phyloP scores from a whole-genome alignment of 2,888 invertebrate species.

The Odontothrips loti region DNA sequence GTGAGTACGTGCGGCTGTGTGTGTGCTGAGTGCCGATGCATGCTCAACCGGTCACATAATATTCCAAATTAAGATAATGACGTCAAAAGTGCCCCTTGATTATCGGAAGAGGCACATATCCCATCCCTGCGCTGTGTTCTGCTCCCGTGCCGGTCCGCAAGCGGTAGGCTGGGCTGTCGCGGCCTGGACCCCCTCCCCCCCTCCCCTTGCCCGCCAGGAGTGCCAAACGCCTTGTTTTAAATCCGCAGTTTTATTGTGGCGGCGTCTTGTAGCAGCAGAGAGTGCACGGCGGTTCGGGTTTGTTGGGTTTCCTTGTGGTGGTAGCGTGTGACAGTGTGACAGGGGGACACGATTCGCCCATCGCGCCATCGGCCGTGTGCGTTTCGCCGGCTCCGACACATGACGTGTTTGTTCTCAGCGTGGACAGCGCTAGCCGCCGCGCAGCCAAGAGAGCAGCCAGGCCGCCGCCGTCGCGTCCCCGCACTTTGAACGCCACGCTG shows the following conservation, averaged over 20 bases:
- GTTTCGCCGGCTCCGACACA: too few relatives aligned
- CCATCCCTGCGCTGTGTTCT: neutral
- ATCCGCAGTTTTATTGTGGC: too few relatives aligned
- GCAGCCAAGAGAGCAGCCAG: too few relatives aligned
- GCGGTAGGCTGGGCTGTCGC: too few relatives aligned
- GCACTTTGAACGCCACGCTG: neutral
- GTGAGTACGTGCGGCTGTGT: neutral
- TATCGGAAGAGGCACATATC: neutral
- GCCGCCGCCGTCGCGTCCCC: neutral
- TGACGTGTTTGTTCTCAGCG: too few relatives aligned
- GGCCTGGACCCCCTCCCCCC: neutral
- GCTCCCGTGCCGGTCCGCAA: neutral
- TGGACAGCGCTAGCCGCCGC: too few relatives aligned
- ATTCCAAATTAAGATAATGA: conserved; percentile 27
- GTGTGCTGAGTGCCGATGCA: neutral
- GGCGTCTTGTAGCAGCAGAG: too few relatives aligned
- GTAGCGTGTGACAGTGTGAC: too few relatives aligned
- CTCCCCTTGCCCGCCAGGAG: neutral
- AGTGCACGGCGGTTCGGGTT: too few relatives aligned
- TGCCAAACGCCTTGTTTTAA: too few relatives aligned
- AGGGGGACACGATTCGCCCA: too few relatives aligned
- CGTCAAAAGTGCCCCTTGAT: conserved; percentile 15
- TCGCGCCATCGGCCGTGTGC: neutral
- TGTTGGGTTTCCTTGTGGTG: too few relatives aligned
- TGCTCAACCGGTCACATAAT: conserved; percentile 18